phyloP scores from a whole-genome alignment of 2,888 invertebrate genomes.

The Drosophila anceps region DNA sequence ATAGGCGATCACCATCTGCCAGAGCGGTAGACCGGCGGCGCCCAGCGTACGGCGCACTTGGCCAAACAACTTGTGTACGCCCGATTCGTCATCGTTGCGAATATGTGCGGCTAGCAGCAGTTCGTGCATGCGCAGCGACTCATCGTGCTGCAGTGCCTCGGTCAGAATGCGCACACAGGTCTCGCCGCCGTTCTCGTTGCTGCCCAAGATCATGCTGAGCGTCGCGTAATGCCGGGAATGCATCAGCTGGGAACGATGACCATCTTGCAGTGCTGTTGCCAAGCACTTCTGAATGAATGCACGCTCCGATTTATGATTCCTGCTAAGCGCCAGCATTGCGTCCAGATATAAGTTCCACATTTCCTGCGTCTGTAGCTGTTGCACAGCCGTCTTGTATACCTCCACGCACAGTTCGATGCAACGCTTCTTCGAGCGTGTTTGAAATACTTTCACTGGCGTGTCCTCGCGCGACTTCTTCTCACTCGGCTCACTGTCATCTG shows the following conservation, averaged over 20 bases:
- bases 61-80: slow-evolving; percentile 84
- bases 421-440: slow-evolving; percentile 82
- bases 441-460: slow-evolving; percentile 44
- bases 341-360: slow-evolving; percentile 88
- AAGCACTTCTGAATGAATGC: slow-evolving; percentile 86
- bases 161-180: slow-evolving; percentile 74
- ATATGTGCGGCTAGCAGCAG: slow-evolving; percentile 86
- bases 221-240: slow-evolving; percentile 86
- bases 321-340: slow-evolving; percentile 87
- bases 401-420: slow-evolving; percentile 86
- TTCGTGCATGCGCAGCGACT: slow-evolving; percentile 84
- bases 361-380: slow-evolving; percentile 85
- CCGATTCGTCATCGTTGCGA: slow-evolving; percentile 84
- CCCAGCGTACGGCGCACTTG: slow-evolving; percentile 81
- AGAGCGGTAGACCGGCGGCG: slow-evolving; percentile 67
- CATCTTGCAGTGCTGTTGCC: slow-evolving; percentile 86
- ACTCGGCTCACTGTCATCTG: slow-evolving; percentile 40
- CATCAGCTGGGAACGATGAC: slow-evolving; percentile 86
- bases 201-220: slow-evolving; percentile 68
- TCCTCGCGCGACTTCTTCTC: slow-evolving; percentile 41
- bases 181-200: slow-evolving; percentile 48
- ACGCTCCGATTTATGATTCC: slow-evolving; percentile 85
- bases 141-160: slow-evolving; percentile 86
- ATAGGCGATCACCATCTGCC: slow-evolving; percentile 78
- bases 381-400: slow-evolving; percentile 86